A percentile compares a stretch with the other conserved stretches of the same genome.
These are phyloP conservation scores for Escarpia spicata DNA, from an alignment of 2,888 invertebrate genomes.

Conservation along the genomic window DNA sequence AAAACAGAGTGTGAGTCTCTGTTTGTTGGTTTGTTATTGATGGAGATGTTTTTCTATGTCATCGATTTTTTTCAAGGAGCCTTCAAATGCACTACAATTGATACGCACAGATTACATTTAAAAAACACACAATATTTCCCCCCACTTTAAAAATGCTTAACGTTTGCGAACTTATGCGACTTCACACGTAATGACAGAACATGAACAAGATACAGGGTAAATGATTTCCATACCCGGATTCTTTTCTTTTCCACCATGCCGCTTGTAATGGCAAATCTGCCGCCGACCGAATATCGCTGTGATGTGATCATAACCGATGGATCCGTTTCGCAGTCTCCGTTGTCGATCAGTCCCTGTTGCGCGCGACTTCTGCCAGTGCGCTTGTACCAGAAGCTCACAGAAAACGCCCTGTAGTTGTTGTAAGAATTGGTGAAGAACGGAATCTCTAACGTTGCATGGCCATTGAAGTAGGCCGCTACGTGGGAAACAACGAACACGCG, in stretches of 20 bases:
- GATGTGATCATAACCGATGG: constrained; percentile 19
- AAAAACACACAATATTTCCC: too few species aligned
- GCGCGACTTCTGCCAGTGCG: neutral
- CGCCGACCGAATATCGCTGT: neutral
- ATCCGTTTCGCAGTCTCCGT: constrained; percentile 25
- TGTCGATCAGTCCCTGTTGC: constrained; percentile 3
- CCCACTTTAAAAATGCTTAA: too few species aligned
- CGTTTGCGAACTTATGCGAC: too few species aligned
- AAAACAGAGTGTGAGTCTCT: too few species aligned
- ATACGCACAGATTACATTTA: too few species aligned
- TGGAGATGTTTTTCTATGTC: too few species aligned
- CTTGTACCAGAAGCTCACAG: constrained; percentile 14
- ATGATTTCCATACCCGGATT: neutral
- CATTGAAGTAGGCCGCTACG: neutral
- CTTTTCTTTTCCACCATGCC: neutral
- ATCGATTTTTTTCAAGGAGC: too few species aligned
- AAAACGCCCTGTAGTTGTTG: neutral
- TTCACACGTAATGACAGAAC: neutral
- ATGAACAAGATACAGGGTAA: neutral
- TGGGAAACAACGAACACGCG: neutral
- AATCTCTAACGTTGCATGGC: neutral
- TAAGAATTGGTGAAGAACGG: neutral
- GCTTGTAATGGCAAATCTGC: neutral
- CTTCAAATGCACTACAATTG: too few species aligned
- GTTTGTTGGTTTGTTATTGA: too few species aligned